Conservation (phyloP, 2,888 invertebrate genomes). For the Tetrapedia diversipes region DNA sequence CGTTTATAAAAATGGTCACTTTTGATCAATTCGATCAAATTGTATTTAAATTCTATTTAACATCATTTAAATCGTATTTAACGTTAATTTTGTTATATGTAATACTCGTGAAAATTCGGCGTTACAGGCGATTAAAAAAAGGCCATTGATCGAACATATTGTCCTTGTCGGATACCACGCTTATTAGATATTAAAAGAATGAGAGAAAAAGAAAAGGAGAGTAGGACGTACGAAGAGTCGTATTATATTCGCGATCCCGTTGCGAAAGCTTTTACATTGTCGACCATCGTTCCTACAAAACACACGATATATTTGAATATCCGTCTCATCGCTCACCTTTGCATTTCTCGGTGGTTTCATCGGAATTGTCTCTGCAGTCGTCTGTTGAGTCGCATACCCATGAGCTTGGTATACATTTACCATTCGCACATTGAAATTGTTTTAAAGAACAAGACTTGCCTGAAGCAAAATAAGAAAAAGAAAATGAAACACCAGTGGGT, state of each 20-base stretch:
- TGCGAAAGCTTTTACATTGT: neutral
- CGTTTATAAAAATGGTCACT: too few relatives aligned
- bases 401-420: conserved; percentile 89
- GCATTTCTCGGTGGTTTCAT: conserved; percentile 89
- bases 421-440: conserved; percentile 90
- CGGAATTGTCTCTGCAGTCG: conserved; percentile 93
- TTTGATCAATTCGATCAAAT: too few relatives aligned
- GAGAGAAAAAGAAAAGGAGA: too few relatives aligned
- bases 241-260: neutral
- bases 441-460: conserved; percentile 85
- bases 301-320: conserved; percentile 15
- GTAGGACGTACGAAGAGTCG: neutral
- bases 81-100: too few relatives aligned
- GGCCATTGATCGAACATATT: neutral
- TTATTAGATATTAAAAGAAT: too few relatives aligned
- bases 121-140: neutral
- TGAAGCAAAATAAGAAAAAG: conserved; percentile 69
- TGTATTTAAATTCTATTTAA: too few relatives aligned
- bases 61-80: too few relatives aligned
- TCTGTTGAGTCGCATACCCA: conserved; percentile 91
- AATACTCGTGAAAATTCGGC: too few relatives aligned
- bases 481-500: conserved; percentile 24
- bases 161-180: neutral
- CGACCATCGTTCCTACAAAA: neutral
- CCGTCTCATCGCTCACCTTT: conserved; percentile 83